A percentile compares a stretch with the other conserved stretches of the same genome.
These are phyloP conservation scores for Agonopterix subpropinquella DNA, from an alignment of 2,888 invertebrate genomes.

Conservation along the genomic window DNA sequence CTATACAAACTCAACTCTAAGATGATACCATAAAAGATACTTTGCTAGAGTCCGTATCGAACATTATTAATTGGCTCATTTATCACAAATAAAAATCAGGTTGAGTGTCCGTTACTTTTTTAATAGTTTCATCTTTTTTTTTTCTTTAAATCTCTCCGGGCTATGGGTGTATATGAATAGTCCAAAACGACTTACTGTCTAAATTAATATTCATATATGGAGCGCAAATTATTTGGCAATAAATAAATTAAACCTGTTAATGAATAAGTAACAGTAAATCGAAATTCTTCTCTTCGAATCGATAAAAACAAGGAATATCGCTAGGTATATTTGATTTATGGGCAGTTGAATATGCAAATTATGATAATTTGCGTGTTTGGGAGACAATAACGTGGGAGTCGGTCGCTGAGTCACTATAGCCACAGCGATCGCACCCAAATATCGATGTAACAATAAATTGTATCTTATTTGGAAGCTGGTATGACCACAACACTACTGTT, in stretches of 20 bases:
- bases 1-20: background rate
- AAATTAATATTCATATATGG: conserved; percentile 10
- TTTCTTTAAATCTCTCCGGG: conserved; percentile 2
- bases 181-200: conserved; percentile 3
- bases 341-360: conserved; percentile 38
- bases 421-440: conserved; percentile 44
- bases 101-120: conserved; percentile 7
- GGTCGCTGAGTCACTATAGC: conserved; percentile 41
- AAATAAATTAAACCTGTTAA: conserved; percentile 9
- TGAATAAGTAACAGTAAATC: conserved; percentile 22
- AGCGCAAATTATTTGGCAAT: conserved; percentile 7
- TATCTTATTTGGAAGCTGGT: conserved; percentile 33
- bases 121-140: background rate
- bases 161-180: conserved; percentile 3
- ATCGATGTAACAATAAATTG: conserved; percentile 36
- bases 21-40: conserved; percentile 1
- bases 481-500: conserved; percentile 15
- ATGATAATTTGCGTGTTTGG: conserved; percentile 24
- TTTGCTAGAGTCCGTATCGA: background rate
- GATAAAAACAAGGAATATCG: conserved; percentile 19
- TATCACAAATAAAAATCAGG: conserved; percentile 9
- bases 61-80: conserved; percentile 10
- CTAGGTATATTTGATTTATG: conserved; percentile 25
- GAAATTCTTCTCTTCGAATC: conserved; percentile 18
- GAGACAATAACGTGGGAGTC: conserved; percentile 39